phyloP scores from a whole-genome alignment of 2,797 vertebrate species.

The Monodelphis domestica region DNA sequence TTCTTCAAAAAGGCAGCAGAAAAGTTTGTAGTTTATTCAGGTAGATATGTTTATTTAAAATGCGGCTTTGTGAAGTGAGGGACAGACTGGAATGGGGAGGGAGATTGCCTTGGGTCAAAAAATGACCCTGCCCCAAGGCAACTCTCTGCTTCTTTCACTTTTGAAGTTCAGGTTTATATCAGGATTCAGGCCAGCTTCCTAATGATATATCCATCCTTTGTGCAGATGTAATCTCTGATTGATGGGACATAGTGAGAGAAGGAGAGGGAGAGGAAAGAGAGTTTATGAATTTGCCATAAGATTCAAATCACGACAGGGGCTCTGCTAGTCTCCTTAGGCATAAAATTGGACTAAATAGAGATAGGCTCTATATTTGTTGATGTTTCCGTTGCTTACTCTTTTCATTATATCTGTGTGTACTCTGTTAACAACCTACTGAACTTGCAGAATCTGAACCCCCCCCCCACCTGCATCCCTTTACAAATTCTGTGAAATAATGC shows the following conservation, averaged over 20 bases:
- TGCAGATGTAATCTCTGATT: slow-evolving; percentile 78
- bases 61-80: slow-evolving; percentile 58
- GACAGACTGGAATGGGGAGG: slow-evolving; percentile 60
- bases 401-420: slow-evolving; percentile 75
- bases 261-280: slow-evolving; percentile 78
- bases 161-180: slow-evolving; percentile 77
- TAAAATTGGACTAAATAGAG: slow-evolving; percentile 78
- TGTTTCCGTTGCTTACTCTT: slow-evolving; percentile 71
- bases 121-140: slow-evolving; percentile 76
- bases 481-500: slow-evolving; percentile 32
- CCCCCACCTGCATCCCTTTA: fast-evolving
- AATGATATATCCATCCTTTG: slow-evolving; percentile 78
- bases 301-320: slow-evolving; percentile 78
- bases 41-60: slow-evolving; percentile 68
- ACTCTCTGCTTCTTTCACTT: slow-evolving; percentile 19
- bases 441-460: slow-evolving; percentile 59
- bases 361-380: slow-evolving; percentile 63
- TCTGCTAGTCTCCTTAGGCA: slow-evolving; percentile 76
- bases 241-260: slow-evolving; percentile 69
- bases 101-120: slow-evolving; percentile 79
- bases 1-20: slow-evolving; percentile 78
- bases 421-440: slow-evolving; percentile 73
- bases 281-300: slow-evolving; percentile 83
- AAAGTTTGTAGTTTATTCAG: slow-evolving; percentile 67
- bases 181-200: slow-evolving; percentile 74